Conservation (phyloP, 2,888 invertebrate species). For the Chironomus riparius region DNA sequence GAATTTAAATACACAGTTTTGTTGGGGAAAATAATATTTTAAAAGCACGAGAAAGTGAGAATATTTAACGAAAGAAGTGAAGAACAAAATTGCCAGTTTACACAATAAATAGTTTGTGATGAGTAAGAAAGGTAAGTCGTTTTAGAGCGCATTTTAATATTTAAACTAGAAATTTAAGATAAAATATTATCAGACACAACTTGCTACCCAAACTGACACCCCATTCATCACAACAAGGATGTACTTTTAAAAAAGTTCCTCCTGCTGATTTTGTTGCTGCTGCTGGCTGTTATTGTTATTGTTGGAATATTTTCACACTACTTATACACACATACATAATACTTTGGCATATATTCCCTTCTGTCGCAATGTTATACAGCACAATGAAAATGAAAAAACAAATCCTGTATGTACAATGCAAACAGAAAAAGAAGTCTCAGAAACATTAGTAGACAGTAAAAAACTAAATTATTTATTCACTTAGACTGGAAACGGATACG, state of each 20-base stretch:
- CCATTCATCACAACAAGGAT: no score
- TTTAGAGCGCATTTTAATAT: neutral
- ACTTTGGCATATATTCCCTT: neutral
- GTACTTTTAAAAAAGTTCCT: neutral
- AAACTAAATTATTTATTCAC: conserved; percentile 26
- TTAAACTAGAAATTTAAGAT: neutral
- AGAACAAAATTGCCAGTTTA: neutral
- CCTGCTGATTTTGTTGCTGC: neutral
- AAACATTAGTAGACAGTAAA: neutral
- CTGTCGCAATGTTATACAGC: neutral
- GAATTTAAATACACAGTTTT: conserved; percentile 9
- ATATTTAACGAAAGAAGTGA: neutral
- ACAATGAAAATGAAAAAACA: neutral
- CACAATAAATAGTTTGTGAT: neutral
- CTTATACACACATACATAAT: neutral
- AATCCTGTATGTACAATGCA: neutral
- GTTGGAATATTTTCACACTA: conserved; percentile 10
- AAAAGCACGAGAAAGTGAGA: no score
- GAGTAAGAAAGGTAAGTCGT: no score
- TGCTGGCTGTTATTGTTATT: neutral
- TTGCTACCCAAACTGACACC: no score
- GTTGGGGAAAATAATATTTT: no score
- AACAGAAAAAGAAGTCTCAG: neutral
- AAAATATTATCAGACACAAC: no score
- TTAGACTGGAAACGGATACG: conserved; percentile 5